Percentiles rank a stretch among this genome's conserved stretches.
Evolutionary conservation across 2,888 invertebrate genomes (phyloP).

Genomic region (Caenorhabditis parvicauda): DNA sequence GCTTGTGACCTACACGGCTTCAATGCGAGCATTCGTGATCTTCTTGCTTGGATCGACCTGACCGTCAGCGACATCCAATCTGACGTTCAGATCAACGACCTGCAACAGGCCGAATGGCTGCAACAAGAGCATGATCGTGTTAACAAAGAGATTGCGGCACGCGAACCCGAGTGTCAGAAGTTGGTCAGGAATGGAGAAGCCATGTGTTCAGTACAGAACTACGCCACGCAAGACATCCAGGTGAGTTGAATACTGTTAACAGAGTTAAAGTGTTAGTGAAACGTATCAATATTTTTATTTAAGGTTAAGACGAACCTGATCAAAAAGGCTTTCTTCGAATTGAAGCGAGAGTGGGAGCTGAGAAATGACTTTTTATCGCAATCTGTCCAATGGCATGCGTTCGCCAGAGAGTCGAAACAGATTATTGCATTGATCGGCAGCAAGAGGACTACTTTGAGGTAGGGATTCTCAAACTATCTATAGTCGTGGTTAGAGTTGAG

Average conservation of each 20-base stretch:
- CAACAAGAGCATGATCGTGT: constrained; percentile 74
- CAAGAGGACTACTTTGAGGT: constrained; percentile 71
- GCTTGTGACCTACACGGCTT: constrained; percentile 81
- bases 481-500: no score
- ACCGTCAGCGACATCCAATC: constrained; percentile 77
- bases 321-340: constrained; percentile 76
- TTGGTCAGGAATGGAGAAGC: constrained; percentile 77
- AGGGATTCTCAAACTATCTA: no score
- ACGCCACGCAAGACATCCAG: constrained; percentile 69
- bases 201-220: constrained; percentile 82
- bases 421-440: constrained; percentile 83
- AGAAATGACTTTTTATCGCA: constrained; percentile 78
- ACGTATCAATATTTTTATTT: no score
- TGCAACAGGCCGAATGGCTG: constrained; percentile 58
- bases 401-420: constrained; percentile 87
- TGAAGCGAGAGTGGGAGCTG: constrained; percentile 82
- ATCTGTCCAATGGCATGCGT: constrained; percentile 87
- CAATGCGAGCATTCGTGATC: constrained; percentile 74
- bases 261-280: no score
- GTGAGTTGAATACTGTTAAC: no score
- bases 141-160: constrained; percentile 79
- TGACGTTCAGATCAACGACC: constrained; percentile 76
- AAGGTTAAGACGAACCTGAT: constrained; percentile 64
- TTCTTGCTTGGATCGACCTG: constrained; percentile 83
- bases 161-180: constrained; percentile 78